These are phyloP conservation scores for Apodemia duryi DNA, from an alignment of 2,888 invertebrate species.

Conservation along the genomic window DNA sequence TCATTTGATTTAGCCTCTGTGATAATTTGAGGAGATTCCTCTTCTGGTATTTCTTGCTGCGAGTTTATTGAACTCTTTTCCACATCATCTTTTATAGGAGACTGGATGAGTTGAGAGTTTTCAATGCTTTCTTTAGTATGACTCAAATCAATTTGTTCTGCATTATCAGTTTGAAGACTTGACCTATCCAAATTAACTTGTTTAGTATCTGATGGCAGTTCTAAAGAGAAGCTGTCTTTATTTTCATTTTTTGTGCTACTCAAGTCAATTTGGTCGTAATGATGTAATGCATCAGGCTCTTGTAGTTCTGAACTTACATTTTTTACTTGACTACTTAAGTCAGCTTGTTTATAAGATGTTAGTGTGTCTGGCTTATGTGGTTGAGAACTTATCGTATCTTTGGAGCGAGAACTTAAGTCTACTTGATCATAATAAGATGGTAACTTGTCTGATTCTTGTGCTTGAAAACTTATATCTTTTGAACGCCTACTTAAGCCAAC, in stretches of 20 bases:
- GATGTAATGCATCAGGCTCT: not conserved
- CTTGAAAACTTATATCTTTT: not conserved
- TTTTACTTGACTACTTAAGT: not conserved
- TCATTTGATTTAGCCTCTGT: not conserved
- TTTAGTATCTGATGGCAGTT: not conserved
- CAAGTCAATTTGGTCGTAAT: not conserved
- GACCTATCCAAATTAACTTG: not conserved
- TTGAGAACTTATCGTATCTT: not conserved
- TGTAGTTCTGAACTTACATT: not conserved
- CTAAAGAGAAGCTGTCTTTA: not conserved
- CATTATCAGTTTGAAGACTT: not conserved
- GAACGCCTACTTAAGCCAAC: not conserved
- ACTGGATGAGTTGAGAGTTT: not conserved
- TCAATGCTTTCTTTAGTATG: not conserved
- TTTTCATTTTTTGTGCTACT: not conserved
- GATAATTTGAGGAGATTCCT: not conserved
- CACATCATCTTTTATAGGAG: not conserved
- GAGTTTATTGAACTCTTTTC: not conserved
- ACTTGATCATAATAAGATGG: constrained; percentile 11
- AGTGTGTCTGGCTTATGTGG: not conserved
- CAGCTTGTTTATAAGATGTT: not conserved
- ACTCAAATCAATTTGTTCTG: not conserved
- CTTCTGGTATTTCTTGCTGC: not conserved
- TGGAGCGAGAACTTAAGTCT: not conserved
- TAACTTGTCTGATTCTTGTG: not conserved